Percentiles rank a stretch among this genome's conserved stretches.
Conservation (phyloP, 2,888 invertebrate species). For the Drosophila kanekoi region DNA sequence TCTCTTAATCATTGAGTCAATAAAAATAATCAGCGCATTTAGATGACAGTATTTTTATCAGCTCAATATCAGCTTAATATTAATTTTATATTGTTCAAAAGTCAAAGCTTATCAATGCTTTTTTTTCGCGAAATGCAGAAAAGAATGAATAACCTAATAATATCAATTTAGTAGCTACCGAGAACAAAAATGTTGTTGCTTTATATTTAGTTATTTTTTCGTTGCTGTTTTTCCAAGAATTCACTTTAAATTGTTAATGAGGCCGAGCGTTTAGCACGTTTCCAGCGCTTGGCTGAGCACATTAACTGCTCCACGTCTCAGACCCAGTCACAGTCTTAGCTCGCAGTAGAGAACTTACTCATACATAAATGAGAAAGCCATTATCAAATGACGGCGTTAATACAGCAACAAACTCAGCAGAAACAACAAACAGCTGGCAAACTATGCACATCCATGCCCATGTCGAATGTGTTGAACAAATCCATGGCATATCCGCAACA, state of each 20-base stretch:
- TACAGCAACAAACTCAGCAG: conserved; percentile 34
- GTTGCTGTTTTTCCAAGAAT: conserved; percentile 37
- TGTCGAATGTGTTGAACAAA: conserved; percentile 43
- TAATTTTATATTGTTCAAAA: no score
- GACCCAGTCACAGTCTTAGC: conserved; percentile 15
- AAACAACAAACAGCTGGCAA: conserved; percentile 13
- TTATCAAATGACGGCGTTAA: conserved; percentile 73
- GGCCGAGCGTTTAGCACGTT: conserved; percentile 68
- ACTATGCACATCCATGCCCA: conserved; percentile 34
- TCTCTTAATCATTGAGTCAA: no score
- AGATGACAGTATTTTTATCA: no score
- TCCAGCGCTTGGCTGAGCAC: conserved; percentile 65
- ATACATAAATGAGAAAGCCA: conserved; percentile 70
- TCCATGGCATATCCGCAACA: conserved; percentile 39
- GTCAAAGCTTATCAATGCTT: no score
- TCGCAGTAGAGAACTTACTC: conserved; percentile 30
- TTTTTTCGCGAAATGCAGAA: no score
- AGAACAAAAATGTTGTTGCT: background rate
- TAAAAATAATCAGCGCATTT: no score
- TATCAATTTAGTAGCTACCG: background rate
- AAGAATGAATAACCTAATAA: background rate
- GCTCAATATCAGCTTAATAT: no score
- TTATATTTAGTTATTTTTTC: conserved; percentile 13
- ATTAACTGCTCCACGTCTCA: conserved; percentile 43
- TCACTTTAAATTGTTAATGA: conserved; percentile 72